A percentile compares a stretch with the other conserved stretches of the same genome.
Evolutionary conservation across 1,140 invertebrate genomes (phyloP).

Genomic region (Philotrypesis tridentata): DNA sequence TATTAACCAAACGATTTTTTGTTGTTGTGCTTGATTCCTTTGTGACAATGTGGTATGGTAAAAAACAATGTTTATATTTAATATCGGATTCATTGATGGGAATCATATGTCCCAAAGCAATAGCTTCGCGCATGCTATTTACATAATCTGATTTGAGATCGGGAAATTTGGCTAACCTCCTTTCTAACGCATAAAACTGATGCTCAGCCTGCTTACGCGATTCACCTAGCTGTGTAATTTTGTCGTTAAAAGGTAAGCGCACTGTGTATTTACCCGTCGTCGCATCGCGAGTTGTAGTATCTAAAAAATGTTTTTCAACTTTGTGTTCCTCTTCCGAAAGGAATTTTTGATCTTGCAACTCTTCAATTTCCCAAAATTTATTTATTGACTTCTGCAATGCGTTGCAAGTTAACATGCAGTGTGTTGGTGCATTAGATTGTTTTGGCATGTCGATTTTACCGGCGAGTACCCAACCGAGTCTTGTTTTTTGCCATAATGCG

Average conservation of each 20-base stretch:
- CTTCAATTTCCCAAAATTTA: constrained; percentile 2
- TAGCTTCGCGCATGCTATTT: constrained; percentile 38
- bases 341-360: background rate
- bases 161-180: too few relatives aligned
- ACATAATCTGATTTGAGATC: too few relatives aligned
- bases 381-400: background rate
- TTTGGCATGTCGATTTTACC: background rate
- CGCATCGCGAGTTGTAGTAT: background rate
- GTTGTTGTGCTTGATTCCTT: constrained; percentile 49
- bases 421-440: background rate
- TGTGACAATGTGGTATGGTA: constrained; percentile 48
- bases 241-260: background rate
- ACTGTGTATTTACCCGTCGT: background rate
- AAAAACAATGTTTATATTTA: constrained; percentile 19
- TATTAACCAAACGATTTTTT: constrained; percentile 56
- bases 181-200: constrained; percentile 40
- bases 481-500: background rate
- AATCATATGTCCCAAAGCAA: constrained; percentile 46
- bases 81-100: constrained; percentile 42
- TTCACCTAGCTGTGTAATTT: background rate
- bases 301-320: background rate
- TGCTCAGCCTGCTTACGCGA: constrained; percentile 24
- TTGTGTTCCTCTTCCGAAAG: constrained; percentile 1
- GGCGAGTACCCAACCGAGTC: background rate
- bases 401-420: background rate